These are phyloP conservation scores for Entomobrya proxima DNA, from an alignment of 2,888 invertebrate genomes.

Conservation along the genomic window DNA sequence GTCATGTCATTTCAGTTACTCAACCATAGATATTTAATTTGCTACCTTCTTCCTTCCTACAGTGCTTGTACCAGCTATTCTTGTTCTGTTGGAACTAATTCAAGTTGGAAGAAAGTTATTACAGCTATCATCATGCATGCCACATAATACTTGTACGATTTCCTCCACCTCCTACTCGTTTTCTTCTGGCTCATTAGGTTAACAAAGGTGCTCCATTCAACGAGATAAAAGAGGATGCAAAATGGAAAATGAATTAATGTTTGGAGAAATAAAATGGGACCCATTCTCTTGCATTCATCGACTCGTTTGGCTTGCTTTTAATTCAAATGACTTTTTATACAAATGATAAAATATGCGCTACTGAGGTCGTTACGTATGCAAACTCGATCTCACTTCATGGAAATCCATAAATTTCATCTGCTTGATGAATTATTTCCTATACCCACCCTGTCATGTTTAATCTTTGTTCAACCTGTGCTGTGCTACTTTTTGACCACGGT, in stretches of 20 bases:
- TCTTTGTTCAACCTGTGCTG: background rate
- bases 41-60: conserved; percentile 43
- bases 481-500: background rate
- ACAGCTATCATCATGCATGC: background rate
- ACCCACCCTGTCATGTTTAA: background rate
- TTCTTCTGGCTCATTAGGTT: conserved; percentile 69
- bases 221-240: conserved; percentile 62
- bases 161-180: conserved; percentile 1
- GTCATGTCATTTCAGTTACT: conserved; percentile 60
- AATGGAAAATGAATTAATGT: conserved; percentile 44
- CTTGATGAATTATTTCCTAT: conserved; percentile 60
- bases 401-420: conserved; percentile 46
- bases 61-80: background rate
- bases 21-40: conserved; percentile 62
- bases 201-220: conserved; percentile 64
- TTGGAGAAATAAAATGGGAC: conserved; percentile 17
- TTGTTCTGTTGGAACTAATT: conserved; percentile 41
- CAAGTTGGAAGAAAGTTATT: conserved; percentile 37
- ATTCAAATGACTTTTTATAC: conserved; percentile 43
- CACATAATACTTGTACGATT: background rate
- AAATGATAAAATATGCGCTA: conserved; percentile 45
- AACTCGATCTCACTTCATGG: background rate
- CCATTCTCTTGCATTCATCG: conserved; percentile 25
- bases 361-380: conserved; percentile 12
- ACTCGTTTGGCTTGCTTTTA: background rate